These are phyloP conservation scores for Stenolophus ochropezus DNA, from an alignment of 2,888 invertebrate genomes.

Conservation along the genomic window DNA sequence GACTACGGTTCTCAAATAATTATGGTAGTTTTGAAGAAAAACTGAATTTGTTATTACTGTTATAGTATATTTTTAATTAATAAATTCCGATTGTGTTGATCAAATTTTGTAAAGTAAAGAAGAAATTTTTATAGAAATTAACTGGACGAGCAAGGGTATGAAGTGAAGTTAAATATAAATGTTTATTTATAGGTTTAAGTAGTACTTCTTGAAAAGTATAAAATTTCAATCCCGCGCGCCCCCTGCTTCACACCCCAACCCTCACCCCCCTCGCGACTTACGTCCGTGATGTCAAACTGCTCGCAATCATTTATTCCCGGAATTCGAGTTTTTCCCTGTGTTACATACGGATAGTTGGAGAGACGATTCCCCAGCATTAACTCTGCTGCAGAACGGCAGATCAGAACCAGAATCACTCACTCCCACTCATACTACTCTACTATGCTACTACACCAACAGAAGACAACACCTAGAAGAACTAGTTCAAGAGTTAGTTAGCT, in stretches of 20 bases:
- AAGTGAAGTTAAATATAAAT: too few relatives aligned
- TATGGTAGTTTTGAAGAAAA: too few relatives aligned
- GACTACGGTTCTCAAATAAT: too few relatives aligned
- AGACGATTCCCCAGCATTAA: constrained; percentile 88
- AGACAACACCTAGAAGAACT: constrained; percentile 33
- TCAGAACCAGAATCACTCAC: constrained; percentile 63
- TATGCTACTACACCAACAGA: constrained; percentile 25
- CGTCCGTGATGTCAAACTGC: constrained; percentile 90
- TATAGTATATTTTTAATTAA: neutral
- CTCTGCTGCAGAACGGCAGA: constrained; percentile 77
- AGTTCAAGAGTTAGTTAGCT: neutral
- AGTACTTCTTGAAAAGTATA: constrained; percentile 33
- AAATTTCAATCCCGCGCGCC: constrained; percentile 64
- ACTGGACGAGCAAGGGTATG: too few relatives aligned
- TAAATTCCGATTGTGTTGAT: too few relatives aligned
- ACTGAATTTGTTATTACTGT: too few relatives aligned
- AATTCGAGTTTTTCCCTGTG: constrained; percentile 96
- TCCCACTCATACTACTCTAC: constrained; percentile 34
- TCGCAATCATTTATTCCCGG: constrained; percentile 95
- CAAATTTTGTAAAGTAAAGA: too few relatives aligned
- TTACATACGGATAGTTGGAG: constrained; percentile 91
- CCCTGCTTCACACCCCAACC: too few relatives aligned
- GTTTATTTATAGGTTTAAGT: too few relatives aligned
- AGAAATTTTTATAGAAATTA: too few relatives aligned
- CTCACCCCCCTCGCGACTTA: constrained; percentile 78